Conservation (phyloP, 2,888 invertebrate species). For the Amiota minor region DNA sequence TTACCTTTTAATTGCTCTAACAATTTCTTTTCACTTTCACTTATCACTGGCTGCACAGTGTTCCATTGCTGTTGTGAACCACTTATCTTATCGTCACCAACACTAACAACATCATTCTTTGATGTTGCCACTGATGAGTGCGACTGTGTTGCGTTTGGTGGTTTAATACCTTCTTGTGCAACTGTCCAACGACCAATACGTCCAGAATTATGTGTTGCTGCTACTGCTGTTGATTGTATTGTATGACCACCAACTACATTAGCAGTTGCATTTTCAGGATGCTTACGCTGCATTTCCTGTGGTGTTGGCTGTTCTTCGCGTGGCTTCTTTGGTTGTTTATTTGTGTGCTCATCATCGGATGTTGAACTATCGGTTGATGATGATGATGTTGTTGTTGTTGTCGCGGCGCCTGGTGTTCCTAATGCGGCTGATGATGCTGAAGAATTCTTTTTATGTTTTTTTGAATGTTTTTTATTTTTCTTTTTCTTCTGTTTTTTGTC, state of each 20-base stretch:
- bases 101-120: not conserved
- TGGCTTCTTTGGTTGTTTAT: slow-evolving; percentile 50
- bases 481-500: slow-evolving; percentile 74
- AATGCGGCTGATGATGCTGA: slow-evolving; percentile 12
- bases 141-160: slow-evolving; percentile 50
- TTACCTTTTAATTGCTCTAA: slow-evolving; percentile 74
- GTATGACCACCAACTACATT: too few relatives aligned
- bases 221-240: not conserved
- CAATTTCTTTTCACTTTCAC: slow-evolving; percentile 77
- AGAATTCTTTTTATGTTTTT: slow-evolving; percentile 72
- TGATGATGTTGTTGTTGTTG: slow-evolving; percentile 53
- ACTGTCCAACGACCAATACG: slow-evolving; percentile 72
- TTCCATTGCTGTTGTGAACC: slow-evolving; percentile 75
- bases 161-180: slow-evolving; percentile 72
- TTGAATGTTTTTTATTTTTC: slow-evolving; percentile 73
- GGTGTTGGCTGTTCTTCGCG: slow-evolving; percentile 31
- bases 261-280: slow-evolving; percentile 24
- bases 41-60: slow-evolving; percentile 76
- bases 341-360: slow-evolving; percentile 54
- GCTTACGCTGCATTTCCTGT: slow-evolving; percentile 29
- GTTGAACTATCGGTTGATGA: slow-evolving; percentile 60
- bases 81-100: slow-evolving; percentile 36
- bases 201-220: slow-evolving; percentile 51
- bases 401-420: too few relatives aligned
- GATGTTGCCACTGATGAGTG: not conserved